Evolutionary conservation across 2,888 invertebrate species (phyloP), one percentile per base, ranked within the genome.

Genomic region (Antheraea assamensis): DNA sequence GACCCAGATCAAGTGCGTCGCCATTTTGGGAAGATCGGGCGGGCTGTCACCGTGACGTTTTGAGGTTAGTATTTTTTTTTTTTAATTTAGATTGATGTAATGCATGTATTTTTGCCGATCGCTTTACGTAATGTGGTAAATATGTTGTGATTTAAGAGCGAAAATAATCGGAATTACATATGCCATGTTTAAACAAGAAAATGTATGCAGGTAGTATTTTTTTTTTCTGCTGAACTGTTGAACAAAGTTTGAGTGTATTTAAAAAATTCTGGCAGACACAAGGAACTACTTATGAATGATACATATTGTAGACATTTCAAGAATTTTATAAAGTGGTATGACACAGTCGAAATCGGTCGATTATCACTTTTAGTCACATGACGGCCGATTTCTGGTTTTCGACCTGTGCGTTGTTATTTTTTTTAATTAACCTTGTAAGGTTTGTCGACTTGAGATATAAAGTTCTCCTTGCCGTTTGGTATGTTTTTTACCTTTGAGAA

Each of bases 21-120:
- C 88, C 92, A 89, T 90, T 78, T 89, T 89, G 83, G 84, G 81
- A 83, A 83, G 82, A 81, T 80, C 83, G 83, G 81, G 83, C 79
- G 81, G 80, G 83, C 87, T 89, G 91, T 88, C 91, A 88, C 72
- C 88, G 79, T 85, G 88, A 85, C 79, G 77, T 88, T 84, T 82
- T 73, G 82, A 91, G 92, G 92, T 91, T 68, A 68, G 68, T 72
- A 30, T 70, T 70, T 55, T 15, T 70, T 52, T 58, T 47, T 17
- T 42, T 31, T 19, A 15, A 19, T 52, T 7, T 42, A 42, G 4
- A 42, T 42, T 7, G 7, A 42, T 66, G 31, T 49, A 15, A 31
- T 66, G 19, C n/a, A 31, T 49, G 31, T 52, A 24, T 73, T 55
- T 31, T 66, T 7, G 7, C 49, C 10, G 70, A 47, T 27, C 49